Evolutionary conservation across 2,113 vertebrate species (phyloP).

Genomic region (Trichomycterus rosablanca): DNA sequence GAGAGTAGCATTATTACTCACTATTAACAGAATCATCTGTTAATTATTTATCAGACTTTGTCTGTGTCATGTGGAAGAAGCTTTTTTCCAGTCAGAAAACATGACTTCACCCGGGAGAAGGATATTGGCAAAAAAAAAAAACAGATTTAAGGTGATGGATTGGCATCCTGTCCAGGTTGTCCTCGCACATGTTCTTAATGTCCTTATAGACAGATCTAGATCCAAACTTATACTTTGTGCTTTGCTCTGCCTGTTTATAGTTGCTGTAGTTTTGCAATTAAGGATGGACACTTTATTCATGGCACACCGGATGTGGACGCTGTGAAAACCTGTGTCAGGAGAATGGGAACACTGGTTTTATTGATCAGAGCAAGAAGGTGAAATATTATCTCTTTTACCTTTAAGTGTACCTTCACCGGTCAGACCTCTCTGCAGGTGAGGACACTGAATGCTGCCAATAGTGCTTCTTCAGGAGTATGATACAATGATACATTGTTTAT

Average conservation of each 20-base stretch:
- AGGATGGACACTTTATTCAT: constrained; percentile 49
- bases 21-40: too few relatives aligned
- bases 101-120: too few relatives aligned
- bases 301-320: constrained; percentile 51
- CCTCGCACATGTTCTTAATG: not conserved
- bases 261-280: constrained; percentile 55
- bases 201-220: not conserved
- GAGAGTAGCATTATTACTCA: not conserved
- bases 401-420: constrained; percentile 26
- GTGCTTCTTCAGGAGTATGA: too few relatives aligned
- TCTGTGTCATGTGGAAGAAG: too few relatives aligned
- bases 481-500: too few relatives aligned
- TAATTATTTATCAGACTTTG: too few relatives aligned
- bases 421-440: constrained; percentile 16
- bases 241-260: constrained; percentile 44
- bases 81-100: too few relatives aligned
- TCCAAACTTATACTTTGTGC: not conserved
- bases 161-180: too few relatives aligned
- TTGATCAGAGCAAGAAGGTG: constrained; percentile 57
- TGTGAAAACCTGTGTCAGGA: constrained; percentile 70
- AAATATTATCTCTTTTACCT: constrained; percentile 61
- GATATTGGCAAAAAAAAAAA: too few relatives aligned
- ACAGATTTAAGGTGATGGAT: too few relatives aligned
- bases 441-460: not conserved
- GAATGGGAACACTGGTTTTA: constrained; percentile 65